Evolutionary conservation across 2,113 vertebrate genomes (phyloP).

Genomic region (Columba livia): DNA sequence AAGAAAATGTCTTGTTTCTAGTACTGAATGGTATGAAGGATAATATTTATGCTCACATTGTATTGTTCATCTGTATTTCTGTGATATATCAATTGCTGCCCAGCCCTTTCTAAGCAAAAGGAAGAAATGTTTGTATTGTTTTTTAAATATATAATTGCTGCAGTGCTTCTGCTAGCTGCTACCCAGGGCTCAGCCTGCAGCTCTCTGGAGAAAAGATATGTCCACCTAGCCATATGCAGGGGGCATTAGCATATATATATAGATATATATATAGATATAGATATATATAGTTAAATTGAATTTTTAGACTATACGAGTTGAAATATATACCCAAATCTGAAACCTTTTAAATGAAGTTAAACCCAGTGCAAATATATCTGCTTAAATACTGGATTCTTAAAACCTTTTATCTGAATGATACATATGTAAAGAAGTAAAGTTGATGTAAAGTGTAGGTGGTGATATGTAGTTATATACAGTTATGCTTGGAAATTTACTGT

Average conservation of each 20-base stretch:
- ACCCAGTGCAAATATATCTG: not conserved
- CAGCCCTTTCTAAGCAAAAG: not conserved
- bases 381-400: not conserved
- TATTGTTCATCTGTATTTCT: not conserved
- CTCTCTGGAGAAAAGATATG: not conserved
- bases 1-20: not conserved
- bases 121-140: not conserved
- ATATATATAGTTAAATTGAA: not conserved
- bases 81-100: not conserved
- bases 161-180: not conserved
- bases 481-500: not conserved
- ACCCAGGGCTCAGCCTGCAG: not conserved
- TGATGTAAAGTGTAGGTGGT: not conserved
- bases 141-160: not conserved
- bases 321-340: not conserved
- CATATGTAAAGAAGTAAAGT: not conserved
- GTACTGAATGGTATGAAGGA: not conserved
- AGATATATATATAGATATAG: too few species aligned
- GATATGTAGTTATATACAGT: not conserved
- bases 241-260: not conserved
- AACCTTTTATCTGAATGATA: not conserved
- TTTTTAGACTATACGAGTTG: not conserved
- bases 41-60: not conserved
- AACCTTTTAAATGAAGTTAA: not conserved
- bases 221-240: not conserved